phyloP scores from a whole-genome alignment of 2,888 invertebrate genomes.

The Nowickia ferox region DNA sequence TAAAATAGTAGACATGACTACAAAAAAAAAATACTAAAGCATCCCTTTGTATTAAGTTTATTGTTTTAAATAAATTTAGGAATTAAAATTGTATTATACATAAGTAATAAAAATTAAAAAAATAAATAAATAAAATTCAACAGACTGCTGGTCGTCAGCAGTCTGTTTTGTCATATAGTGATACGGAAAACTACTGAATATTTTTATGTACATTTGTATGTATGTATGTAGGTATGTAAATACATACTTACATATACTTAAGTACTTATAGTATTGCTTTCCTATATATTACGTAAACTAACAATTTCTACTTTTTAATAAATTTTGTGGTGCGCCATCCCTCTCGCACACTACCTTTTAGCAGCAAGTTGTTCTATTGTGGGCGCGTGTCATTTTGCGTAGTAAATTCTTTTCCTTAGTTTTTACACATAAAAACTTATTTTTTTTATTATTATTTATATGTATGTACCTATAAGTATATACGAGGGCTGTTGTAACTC shows the following conservation, averaged over 20 bases:
- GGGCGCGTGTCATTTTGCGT: constrained; percentile 50
- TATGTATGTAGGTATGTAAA: neutral
- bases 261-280: neutral
- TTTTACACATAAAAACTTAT: constrained; percentile 31
- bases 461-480: neutral
- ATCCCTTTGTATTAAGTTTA: no score
- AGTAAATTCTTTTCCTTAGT: constrained; percentile 40
- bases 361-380: neutral
- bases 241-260: neutral
- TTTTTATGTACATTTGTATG: no score
- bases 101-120: neutral
- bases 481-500: neutral
- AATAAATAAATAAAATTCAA: constrained; percentile 24
- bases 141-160: constrained; percentile 64
- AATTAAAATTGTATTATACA: constrained; percentile 5
- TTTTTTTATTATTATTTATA: neutral
- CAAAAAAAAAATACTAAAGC: neutral
- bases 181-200: constrained; percentile 55
- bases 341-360: no score
- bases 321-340: neutral
- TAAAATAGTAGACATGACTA: neutral
- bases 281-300: neutral
- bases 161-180: constrained; percentile 28
- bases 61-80: neutral
- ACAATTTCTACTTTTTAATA: constrained; percentile 13